Evolutionary conservation across 2,888 invertebrate species (phyloP), one percentile per base, ranked within the genome.

Genomic region (Ornithoptera priamus): DNA sequence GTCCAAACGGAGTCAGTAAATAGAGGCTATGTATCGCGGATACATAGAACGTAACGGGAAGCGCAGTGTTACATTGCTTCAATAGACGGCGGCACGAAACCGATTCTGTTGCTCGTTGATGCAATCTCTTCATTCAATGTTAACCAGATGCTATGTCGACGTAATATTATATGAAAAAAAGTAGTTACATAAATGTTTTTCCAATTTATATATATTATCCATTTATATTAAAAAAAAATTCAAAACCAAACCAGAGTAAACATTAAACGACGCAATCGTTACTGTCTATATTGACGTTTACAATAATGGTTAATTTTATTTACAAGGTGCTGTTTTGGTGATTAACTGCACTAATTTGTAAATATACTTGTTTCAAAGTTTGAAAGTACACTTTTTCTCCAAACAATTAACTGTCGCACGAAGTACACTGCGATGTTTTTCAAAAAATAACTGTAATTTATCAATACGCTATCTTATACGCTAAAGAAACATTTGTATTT

Each of bases 11-110:
- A 66, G 70, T 64, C 72, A 72, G 81, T 85, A 88, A 80, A 88
- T 88, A 80, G 71, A 36, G 46, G 60, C 68, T 74, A 74, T 74
- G 67, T 75, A 75, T 69, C 67, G 70, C 67, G 64, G 46, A 77
- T 82, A 84, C 78, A 85, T 84, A 85, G 75, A 72, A 68, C 79
- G 83, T 90, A 89, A 90, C 91, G 90, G 91, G 89, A 88, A 85
- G 82, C 82, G 80, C 74, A 82, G 84, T 81, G 82, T 77, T 80
- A 80, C 80, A 78, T 73, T 75, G 79, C 68, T 67, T 70, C 75
- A 77, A 75, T 74, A 74, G 73, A 72, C 73, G 72, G 67, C 62
- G 57, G 50, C 65, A 59, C 63, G 68, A 36, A 59, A 30, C 65
- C 61, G 64, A 57, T 57, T 66, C 63, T 59, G 17, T 57, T 72